Base-by-base conservation (phyloP, 2,113 vertebrate species). In the Oxyura jamaicensis region DNA sequence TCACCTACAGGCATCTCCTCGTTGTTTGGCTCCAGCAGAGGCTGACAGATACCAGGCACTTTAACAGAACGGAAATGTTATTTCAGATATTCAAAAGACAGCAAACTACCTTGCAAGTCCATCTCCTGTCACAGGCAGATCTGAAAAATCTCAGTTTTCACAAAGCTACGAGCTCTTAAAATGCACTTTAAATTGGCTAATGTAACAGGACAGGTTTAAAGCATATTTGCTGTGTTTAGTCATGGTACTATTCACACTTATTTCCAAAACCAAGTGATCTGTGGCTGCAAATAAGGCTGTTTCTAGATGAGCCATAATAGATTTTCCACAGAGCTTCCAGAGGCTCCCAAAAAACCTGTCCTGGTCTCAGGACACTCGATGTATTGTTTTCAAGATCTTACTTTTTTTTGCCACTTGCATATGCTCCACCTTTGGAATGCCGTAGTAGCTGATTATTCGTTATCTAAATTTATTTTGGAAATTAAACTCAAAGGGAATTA, bases 401-500 rank as follows among this genome's bases (percentile, higher is more conserved):
- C 91, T 95, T 79, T 52, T 50, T 95, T 83, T 52, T 52, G 23
- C 31, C 3, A 76, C 84, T 65, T 65, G 48, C 86, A 86, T 73
- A 60, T 91, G 76, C 72, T 71, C 46, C 75, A 87, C 22, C 50
- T 72, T 77, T 86, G 59, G 77, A 96, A 91, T 85, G 63, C 66
- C 86, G 86, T 1, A 74, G 41, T 28, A 91, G 72, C 48, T 58
- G 33, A 72, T 81, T 67, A 93, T 87, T 91, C 63, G 56, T 78
- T 83, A 91, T 63, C 95, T 86, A 88, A 92, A 80, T 81, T 94
- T 90, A 63, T 87, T 90, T 81, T 82, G 60, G 69, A 91, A 93
- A 92, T 86, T 86, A 79, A 96, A 96, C 78, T 94, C 84, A 22
- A 56, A 58, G 56, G 68, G 79, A 93, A 88, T 92, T 94, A 87